Base-by-base conservation (phyloP, 2,113 vertebrate species). In the Mustela nigripes region DNA sequence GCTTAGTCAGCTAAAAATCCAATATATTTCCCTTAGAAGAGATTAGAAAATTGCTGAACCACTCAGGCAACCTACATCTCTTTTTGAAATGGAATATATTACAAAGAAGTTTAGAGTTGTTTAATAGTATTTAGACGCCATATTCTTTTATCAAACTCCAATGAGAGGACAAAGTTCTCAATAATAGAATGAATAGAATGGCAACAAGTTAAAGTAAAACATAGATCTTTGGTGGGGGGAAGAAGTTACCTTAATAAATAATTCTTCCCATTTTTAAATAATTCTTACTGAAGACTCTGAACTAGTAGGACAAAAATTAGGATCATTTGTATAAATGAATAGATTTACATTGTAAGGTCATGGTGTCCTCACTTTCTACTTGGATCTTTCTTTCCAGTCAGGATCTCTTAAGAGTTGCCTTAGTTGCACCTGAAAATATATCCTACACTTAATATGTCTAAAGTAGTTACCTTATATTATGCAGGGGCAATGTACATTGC, bases 1-100 rank as follows among this genome's bases (percentile, higher is more conserved):
- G 8, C 48, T 67, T 81, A 90, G 45, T 69, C 45, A 80, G 65
- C 89, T 84, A 71, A 95, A 98, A 93, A 26, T 56, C n/a, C 24
- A 84, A 82, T 89, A 50, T 76, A 2, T 82, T 96, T 92, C 56
- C 74, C 90, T 91, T 79, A 58, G 36, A 81, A n/a, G 28, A 91
- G 15, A 97, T 95, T 71, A 91, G 39, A 62, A 84, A 73, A 36
- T 65, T 11, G 12, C 81, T 82, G 36, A 94, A 73, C 26, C 83
- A 56, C n/a, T 91, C n/a, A 42, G 42, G 16, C 8, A 12, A 36
- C 31, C 18, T 82, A 28, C 24, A 33, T 45, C 39, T 60, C 22
- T 88, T 50, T 74, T 73, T n/a, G 84, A 95, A 97, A 89, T 71
- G 16, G 10, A 93, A 60, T 78, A 12, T 58, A 14, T 78, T 89